A percentile compares a stretch with the other conserved stretches of the same genome.
These are phyloP conservation scores for Enteromius fasciolatus DNA, from an alignment of 2,797 vertebrate genomes.

Conservation along the genomic window DNA sequence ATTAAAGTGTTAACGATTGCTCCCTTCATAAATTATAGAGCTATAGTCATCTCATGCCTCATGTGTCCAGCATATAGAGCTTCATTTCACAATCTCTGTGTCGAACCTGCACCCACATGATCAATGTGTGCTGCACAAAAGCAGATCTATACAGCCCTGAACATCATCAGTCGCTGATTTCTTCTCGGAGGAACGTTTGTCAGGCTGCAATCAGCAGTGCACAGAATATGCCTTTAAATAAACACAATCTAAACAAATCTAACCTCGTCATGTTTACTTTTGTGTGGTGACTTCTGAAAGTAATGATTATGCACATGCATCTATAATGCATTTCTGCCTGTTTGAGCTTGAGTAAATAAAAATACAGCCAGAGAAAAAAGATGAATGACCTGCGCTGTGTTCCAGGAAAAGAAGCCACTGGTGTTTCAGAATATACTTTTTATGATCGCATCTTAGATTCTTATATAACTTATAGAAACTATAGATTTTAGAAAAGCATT, in stretches of 20 bases:
- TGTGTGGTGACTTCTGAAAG: conserved; percentile 65
- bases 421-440: too few species aligned
- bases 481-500: background rate
- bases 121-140: background rate
- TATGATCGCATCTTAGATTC: background rate
- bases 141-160: background rate
- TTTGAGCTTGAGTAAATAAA: conserved; percentile 62
- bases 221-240: conserved; percentile 38
- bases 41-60: background rate
- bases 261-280: conserved; percentile 69
- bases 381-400: conserved; percentile 71
- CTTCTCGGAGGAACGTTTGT: background rate
- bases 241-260: conserved; percentile 24
- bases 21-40: background rate
- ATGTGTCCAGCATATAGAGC: too few species aligned
- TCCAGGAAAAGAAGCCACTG: conserved; percentile 65
- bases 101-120: background rate
- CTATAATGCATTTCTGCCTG: conserved; percentile 70
- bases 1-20: background rate
- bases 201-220: conserved; percentile 33
- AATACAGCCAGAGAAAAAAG: conserved; percentile 65
- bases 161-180: background rate
- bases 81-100: background rate
- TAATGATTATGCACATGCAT: conserved; percentile 69
- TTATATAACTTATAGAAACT: background rate